Conservation (phyloP, 2,888 invertebrate genomes). For the Notodonta ziczac region DNA sequence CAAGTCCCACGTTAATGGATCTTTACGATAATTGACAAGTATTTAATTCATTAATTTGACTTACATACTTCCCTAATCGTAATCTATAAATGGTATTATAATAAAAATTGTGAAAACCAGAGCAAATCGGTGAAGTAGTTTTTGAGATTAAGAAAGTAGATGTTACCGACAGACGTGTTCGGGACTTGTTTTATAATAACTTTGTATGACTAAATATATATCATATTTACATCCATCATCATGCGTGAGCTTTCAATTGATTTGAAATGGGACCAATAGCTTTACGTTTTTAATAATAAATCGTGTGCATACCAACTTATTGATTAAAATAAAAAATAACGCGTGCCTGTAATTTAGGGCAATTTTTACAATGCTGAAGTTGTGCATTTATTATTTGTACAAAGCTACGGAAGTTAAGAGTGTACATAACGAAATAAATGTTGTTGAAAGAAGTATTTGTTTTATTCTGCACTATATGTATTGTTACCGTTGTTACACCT, state of each 20-base stretch:
- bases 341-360: constrained; percentile 64
- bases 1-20: too few species aligned
- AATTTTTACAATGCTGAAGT: constrained; percentile 81
- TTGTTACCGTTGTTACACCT: too few species aligned
- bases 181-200: constrained; percentile 14
- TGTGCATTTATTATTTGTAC: constrained; percentile 84
- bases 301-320: constrained; percentile 59
- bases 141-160: too few species aligned
- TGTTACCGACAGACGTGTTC: too few species aligned
- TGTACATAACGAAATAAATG: constrained; percentile 83
- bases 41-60: constrained; percentile 7
- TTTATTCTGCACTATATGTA: neutral
- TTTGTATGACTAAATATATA: constrained; percentile 4
- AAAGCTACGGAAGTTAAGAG: constrained; percentile 70
- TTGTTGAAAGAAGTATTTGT: constrained; percentile 60
- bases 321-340: constrained; percentile 49
- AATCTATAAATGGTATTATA: neutral
- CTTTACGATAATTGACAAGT: too few species aligned
- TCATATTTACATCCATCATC: constrained; percentile 22
- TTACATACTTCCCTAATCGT: constrained; percentile 25
- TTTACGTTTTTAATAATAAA: constrained; percentile 49
- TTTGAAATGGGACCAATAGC: constrained; percentile 73
- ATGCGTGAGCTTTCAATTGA: constrained; percentile 54
- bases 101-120: too few species aligned
- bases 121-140: too few species aligned